phyloP scores from a whole-genome alignment of 2,113 vertebrate genomes.

The Euleptes europaea region DNA sequence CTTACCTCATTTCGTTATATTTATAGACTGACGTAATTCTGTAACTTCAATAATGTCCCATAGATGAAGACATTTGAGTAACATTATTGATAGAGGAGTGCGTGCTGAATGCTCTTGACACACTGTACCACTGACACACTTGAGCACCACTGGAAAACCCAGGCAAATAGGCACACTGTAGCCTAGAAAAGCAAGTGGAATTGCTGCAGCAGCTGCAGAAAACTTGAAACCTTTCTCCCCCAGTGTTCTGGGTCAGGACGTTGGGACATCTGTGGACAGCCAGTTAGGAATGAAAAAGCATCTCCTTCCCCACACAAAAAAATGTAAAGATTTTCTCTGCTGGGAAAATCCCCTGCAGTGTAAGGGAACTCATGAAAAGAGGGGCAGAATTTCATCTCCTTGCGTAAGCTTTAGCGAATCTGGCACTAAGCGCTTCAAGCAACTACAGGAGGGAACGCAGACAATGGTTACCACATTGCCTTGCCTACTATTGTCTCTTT shows the following conservation, averaged over 20 bases:
- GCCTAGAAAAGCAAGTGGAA: no score
- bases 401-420: neutral
- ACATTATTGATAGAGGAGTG: no score
- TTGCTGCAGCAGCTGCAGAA: no score
- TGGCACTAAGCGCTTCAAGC: neutral
- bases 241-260: neutral
- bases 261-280: neutral
- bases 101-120: no score
- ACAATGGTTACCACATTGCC: constrained; percentile 24
- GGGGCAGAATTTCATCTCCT: neutral
- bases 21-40: no score
- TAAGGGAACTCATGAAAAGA: neutral
- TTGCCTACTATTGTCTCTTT: neutral
- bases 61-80: no score
- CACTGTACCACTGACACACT: no score
- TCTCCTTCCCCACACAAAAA: neutral
- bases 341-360: neutral
- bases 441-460: neutral
- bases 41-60: no score
- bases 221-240: no score
- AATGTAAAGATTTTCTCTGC: neutral
- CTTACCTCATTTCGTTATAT: no score
- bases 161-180: no score
- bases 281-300: neutral
- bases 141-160: no score